Conservation (phyloP, 2,797 vertebrate genomes). For the Aselliscus stoliczkanus region DNA sequence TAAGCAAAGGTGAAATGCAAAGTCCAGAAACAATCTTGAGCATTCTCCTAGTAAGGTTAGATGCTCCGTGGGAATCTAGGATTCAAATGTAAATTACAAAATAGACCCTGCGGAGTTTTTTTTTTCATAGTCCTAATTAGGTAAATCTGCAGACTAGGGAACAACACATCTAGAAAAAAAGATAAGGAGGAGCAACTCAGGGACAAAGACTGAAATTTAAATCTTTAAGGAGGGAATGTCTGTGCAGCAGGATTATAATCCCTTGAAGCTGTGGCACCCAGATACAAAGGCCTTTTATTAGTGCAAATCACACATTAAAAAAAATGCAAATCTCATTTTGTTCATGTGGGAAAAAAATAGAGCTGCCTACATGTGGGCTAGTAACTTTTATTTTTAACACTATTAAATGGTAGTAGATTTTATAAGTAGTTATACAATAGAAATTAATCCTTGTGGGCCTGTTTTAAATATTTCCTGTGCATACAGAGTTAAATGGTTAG, state of each 20-base stretch:
- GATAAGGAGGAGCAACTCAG: background rate
- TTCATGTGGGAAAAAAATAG: background rate
- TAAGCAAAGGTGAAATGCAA: background rate
- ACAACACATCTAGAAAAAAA: background rate
- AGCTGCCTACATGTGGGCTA: background rate
- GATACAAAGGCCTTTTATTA: background rate
- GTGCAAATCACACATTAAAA: background rate
- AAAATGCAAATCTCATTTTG: background rate
- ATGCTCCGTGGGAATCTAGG: background rate
- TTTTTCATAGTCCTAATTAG: constrained; percentile 15
- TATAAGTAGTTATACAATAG: background rate
- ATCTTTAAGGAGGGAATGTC: background rate
- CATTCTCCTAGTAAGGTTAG: background rate
- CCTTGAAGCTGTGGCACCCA: background rate
- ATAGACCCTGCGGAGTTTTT: background rate
- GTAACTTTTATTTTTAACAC: background rate
- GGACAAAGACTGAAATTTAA: background rate
- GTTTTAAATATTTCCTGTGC: background rate
- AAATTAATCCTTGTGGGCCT: background rate
- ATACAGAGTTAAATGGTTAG: background rate
- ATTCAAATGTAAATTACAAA: constrained; percentile 10
- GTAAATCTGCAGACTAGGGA: background rate
- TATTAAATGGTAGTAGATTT: background rate
- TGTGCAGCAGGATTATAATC: background rate
- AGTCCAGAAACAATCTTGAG: background rate